Evolutionary conservation across 2,113 vertebrate genomes (phyloP).

Genomic region (Apodemus sylvaticus): DNA sequence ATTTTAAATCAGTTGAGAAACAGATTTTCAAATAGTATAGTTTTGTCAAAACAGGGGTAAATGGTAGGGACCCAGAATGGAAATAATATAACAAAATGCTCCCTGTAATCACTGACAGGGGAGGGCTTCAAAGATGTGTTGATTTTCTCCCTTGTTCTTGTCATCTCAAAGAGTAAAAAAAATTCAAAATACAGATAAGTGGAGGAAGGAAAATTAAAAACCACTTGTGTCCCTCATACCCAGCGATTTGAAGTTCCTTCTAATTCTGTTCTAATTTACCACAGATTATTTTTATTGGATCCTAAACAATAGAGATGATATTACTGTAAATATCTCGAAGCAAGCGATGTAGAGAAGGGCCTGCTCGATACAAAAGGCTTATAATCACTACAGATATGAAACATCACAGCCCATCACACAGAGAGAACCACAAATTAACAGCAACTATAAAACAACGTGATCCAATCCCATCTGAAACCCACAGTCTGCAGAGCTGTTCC

Average conservation of each 20-base stretch:
- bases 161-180: background rate
- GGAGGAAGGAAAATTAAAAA: constrained; percentile 26
- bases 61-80: background rate
- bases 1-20: constrained; percentile 37
- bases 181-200: constrained; percentile 47
- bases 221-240: background rate
- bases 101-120: background rate
- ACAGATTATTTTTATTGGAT: constrained; percentile 67
- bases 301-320: constrained; percentile 68
- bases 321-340: constrained; percentile 64
- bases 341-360: constrained; percentile 49
- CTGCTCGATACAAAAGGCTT: constrained; percentile 58
- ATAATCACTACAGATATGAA: constrained; percentile 69
- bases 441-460: constrained; percentile 69
- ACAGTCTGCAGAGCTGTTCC: constrained; percentile 70
- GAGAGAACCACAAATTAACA: constrained; percentile 73
- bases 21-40: background rate
- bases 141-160: background rate
- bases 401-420: constrained; percentile 49
- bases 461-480: constrained; percentile 71
- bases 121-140: background rate
- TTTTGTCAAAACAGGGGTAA: constrained; percentile 5
- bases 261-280: constrained; percentile 60
- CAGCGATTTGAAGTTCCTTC: background rate
- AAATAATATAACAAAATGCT: constrained; percentile 39